Percentiles rank a stretch among this genome's conserved stretches.
Conservation (phyloP, 2,113 vertebrate species). For the Oryctolagus cuniculus region mOryCun1.1 NC_091442.1:85873501-85874000, state of each 20-base stretch:
- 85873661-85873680: constrained; percentile 24
- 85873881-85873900: neutral
- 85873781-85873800: neutral
- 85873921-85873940: neutral
- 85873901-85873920: neutral
- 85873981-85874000: neutral
- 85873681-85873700: constrained; percentile 45
- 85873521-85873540: constrained; percentile 53
- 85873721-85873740: neutral
- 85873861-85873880: neutral
- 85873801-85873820: neutral
- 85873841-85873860: neutral
- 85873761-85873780: constrained; percentile 14
- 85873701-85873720: neutral
- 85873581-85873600: constrained; percentile 32
- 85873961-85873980: neutral
- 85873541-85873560: constrained; percentile 30
- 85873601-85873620: constrained; percentile 29
- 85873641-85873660: constrained; percentile 9
- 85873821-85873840: neutral
- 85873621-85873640: constrained; percentile 62
- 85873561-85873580: constrained; percentile 43
- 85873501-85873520: constrained; percentile 40
- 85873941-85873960: neutral
- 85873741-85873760: neutral